phyloP scores from a whole-genome alignment of 2,888 invertebrate species.

The Agrotis segetum region DNA sequence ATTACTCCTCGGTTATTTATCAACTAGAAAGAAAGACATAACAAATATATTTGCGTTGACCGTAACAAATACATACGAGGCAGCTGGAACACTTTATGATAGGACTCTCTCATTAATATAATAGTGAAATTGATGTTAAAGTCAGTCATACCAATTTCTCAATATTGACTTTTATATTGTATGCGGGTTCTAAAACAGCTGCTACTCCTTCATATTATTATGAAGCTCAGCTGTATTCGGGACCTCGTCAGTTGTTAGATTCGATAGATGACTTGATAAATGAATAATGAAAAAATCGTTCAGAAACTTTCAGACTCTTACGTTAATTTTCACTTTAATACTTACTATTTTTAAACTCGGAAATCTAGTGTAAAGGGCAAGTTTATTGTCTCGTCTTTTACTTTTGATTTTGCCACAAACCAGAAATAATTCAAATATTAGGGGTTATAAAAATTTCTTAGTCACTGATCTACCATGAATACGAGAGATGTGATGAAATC shows the following conservation, averaged over 20 bases:
- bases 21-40: slow-evolving; percentile 5
- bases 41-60: slow-evolving; percentile 12
- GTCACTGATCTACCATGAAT: too few relatives aligned
- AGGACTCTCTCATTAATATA: slow-evolving; percentile 2
- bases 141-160: slow-evolving; percentile 25
- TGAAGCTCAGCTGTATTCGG: not conserved
- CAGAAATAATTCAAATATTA: too few relatives aligned
- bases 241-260: not conserved
- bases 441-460: too few relatives aligned
- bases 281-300: not conserved
- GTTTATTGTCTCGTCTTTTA: too few relatives aligned
- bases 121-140: slow-evolving; percentile 26
- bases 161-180: slow-evolving; percentile 31
- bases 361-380: too few relatives aligned
- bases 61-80: slow-evolving; percentile 9
- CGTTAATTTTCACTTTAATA: too few relatives aligned
- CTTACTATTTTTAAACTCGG: too few relatives aligned
- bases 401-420: too few relatives aligned
- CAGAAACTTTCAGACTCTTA: too few relatives aligned
- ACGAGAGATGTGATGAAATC: too few relatives aligned
- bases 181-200: slow-evolving; percentile 23
- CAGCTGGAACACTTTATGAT: slow-evolving; percentile 42
- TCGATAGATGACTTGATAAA: not conserved
- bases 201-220: slow-evolving; percentile 1
- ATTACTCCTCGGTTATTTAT: not conserved